These are phyloP conservation scores for Aplysia californica DNA, from an alignment of 1,140 invertebrate genomes.

Conservation along the genomic window DNA sequence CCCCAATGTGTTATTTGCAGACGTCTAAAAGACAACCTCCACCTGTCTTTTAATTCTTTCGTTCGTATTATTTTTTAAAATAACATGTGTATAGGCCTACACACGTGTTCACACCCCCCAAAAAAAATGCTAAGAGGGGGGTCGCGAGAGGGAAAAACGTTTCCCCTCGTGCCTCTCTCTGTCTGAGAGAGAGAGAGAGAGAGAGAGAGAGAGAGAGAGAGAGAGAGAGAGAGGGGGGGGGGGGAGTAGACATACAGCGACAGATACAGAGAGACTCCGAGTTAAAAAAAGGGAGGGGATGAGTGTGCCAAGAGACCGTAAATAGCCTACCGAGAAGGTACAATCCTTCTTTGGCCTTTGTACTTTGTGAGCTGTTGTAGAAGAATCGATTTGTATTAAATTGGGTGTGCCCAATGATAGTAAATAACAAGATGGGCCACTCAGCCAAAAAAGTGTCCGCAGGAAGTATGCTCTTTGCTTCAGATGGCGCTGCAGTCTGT, in stretches of 20 bases:
- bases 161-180: constrained; percentile 45
- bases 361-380: background rate
- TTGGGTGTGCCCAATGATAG: background rate
- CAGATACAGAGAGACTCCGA: background rate
- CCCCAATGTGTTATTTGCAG: background rate
- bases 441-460: too few relatives aligned
- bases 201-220: background rate
- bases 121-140: too few relatives aligned
- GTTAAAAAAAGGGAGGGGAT: background rate
- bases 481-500: too few relatives aligned
- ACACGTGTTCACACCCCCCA: constrained; percentile 46
- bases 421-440: too few relatives aligned
- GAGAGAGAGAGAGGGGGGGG: background rate
- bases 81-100: constrained; percentile 40
- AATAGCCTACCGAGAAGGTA: background rate
- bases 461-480: too few relatives aligned
- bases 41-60: constrained; percentile 33
- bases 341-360: too few relatives aligned
- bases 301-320: background rate
- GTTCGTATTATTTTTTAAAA: constrained; percentile 30
- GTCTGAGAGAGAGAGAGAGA: constrained; percentile 29
- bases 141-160: too few relatives aligned
- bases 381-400: background rate
- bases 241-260: constrained; percentile 4
- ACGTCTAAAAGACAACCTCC: constrained; percentile 10